Evolutionary conservation across 2,797 vertebrate species (phyloP), one percentile per base, ranked within the genome.

Genomic region (Ciconia nigra): DNA sequence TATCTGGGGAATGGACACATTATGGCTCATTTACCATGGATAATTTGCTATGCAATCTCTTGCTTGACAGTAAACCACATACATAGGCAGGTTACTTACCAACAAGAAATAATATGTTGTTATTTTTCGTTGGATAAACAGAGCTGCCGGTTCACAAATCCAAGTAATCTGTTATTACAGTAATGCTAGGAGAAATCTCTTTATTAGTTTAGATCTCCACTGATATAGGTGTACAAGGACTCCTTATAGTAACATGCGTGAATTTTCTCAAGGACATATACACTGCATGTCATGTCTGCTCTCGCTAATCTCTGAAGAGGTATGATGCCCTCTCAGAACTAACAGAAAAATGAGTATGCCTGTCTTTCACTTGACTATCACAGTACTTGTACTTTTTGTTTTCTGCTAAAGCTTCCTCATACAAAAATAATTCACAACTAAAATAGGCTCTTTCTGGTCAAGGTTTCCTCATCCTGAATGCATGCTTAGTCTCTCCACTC

Each of bases 391-490:
- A 24, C 51, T 73, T 96, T 46, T 4, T 84, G 46, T 86, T 95
- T 97, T 88, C 83, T 69, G 52, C 47, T 92, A 92, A 82, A 83
- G 74, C 61, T 97, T 96, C 87, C 96, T 95, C 76, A 55, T 11
- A 84, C 71, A 96, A 90, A 96, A 95, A 97, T 96, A 97, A 95
- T 91, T 42, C 41, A 69, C 71, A 92, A 63, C 89, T 97, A 95
- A 97, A 97, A 97, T 21, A 16, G 77, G 81, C 74, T 95, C 47
- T n/a, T 89, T 86, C 86, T 96, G 73, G 87, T 91, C 89, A 95
- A 96, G 95, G 96, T 89, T 98, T 98, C 96, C 98, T 98, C 92
- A 98, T 97, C 96, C 97, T 98, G 96, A 92, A 95, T 85, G 47
- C 93, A 94, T 78, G 33, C 63, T 80, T 93, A 90, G 52, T 47